Conservation (phyloP, 2,797 vertebrate genomes). For the Danio aesculapii region DNA sequence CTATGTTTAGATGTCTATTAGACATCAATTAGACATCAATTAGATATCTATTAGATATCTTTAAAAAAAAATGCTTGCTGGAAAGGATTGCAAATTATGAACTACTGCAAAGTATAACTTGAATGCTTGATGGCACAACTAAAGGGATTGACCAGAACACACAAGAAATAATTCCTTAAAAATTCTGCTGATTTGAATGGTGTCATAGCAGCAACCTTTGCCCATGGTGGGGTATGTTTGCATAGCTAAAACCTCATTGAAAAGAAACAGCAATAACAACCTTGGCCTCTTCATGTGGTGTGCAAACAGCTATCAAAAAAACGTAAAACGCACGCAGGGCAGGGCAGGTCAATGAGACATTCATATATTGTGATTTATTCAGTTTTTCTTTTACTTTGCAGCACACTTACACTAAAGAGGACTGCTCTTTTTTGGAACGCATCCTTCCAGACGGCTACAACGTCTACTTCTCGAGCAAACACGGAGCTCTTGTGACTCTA, state of each 20-base stretch:
- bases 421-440: constrained; percentile 91
- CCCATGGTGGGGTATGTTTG: constrained; percentile 74
- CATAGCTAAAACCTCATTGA: constrained; percentile 78
- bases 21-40: too few species aligned
- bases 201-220: constrained; percentile 77
- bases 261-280: constrained; percentile 76
- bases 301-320: constrained; percentile 72
- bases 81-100: background rate
- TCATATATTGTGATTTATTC: background rate
- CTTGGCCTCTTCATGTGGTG: constrained; percentile 75
- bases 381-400: constrained; percentile 59
- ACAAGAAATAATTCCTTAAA: constrained; percentile 49
- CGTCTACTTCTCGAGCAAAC: constrained; percentile 83
- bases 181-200: constrained; percentile 60
- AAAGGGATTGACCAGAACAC: background rate
- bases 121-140: background rate
- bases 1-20: too few species aligned
- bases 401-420: constrained; percentile 82
- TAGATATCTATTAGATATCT: too few species aligned
- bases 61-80: too few species aligned
- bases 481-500: constrained; percentile 83
- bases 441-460: constrained; percentile 89
- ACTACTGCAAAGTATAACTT: background rate
- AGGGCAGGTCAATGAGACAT: background rate
- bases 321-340: constrained; percentile 48